A percentile compares a stretch with the other conserved stretches of the same genome.
Conservation (phyloP, 2,113 vertebrate genomes). For the Trinectes maculatus region DNA sequence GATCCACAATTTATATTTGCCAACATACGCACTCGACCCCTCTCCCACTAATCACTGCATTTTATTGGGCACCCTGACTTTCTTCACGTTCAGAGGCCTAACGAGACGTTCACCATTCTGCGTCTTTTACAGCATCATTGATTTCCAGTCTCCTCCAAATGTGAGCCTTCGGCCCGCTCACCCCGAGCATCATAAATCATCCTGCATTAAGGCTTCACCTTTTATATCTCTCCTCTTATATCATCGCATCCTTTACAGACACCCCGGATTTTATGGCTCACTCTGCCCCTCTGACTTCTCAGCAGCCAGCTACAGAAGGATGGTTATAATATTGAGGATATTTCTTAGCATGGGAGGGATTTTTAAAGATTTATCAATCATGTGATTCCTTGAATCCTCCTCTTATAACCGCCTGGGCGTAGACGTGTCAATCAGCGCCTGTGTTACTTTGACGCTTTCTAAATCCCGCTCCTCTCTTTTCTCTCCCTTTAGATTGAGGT, state of each 20-base stretch:
- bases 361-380: slow-evolving; percentile 51
- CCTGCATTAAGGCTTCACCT: slow-evolving; percentile 63
- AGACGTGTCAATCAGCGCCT: background rate
- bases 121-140: slow-evolving; percentile 51
- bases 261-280: slow-evolving; percentile 34
- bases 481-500: slow-evolving; percentile 40
- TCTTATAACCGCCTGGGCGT: slow-evolving; percentile 11
- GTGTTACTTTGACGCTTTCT: slow-evolving; percentile 46
- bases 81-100: slow-evolving; percentile 37
- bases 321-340: slow-evolving; percentile 39
- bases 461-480: slow-evolving; percentile 38
- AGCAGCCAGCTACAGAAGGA: slow-evolving; percentile 35
- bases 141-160: slow-evolving; percentile 45
- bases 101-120: slow-evolving; percentile 24
- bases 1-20: slow-evolving; percentile 42
- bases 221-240: slow-evolving; percentile 50
- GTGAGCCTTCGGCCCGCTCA: slow-evolving; percentile 42
- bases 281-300: slow-evolving; percentile 34
- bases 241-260: slow-evolving; percentile 46
- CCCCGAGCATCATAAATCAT: slow-evolving; percentile 52
- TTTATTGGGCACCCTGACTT: slow-evolving; percentile 50
- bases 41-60: slow-evolving; percentile 48
- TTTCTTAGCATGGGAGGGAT: slow-evolving; percentile 8
- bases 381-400: slow-evolving; percentile 1
- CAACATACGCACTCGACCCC: slow-evolving; percentile 21